phyloP scores from a whole-genome alignment of 2,797 vertebrate genomes.

The Oreochromis mossambicus region DNA sequence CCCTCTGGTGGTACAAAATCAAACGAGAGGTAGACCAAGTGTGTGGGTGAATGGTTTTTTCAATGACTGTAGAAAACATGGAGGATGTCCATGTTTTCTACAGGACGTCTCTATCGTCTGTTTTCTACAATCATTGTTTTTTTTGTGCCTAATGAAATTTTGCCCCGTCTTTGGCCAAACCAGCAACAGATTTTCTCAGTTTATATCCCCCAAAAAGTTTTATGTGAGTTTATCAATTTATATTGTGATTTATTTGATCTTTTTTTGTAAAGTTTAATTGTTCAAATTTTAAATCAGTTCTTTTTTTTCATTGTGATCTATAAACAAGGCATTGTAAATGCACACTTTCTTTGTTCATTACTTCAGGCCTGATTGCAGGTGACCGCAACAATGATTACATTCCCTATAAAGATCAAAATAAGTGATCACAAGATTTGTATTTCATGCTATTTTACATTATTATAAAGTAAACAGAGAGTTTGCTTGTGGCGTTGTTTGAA shows the following conservation, averaged over 20 bases:
- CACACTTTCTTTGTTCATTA: background rate
- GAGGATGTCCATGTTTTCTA: background rate
- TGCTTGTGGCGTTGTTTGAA: background rate
- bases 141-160: background rate
- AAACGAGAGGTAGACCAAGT: background rate
- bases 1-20: constrained; percentile 47
- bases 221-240: background rate
- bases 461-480: background rate
- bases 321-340: background rate
- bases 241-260: background rate
- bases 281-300: background rate
- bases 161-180: background rate
- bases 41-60: background rate
- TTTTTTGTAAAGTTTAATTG: background rate
- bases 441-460: background rate
- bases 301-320: background rate
- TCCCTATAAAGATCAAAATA: background rate
- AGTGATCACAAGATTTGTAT: background rate
- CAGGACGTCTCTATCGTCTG: background rate
- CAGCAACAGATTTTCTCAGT: background rate
- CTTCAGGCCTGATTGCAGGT: background rate
- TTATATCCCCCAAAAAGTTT: background rate
- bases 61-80: background rate
- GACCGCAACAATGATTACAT: background rate
- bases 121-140: background rate